A percentile compares a stretch with the other conserved stretches of the same genome.
phyloP scores from a whole-genome alignment of 2,797 vertebrate species.

The Numenius phaeopus region DNA sequence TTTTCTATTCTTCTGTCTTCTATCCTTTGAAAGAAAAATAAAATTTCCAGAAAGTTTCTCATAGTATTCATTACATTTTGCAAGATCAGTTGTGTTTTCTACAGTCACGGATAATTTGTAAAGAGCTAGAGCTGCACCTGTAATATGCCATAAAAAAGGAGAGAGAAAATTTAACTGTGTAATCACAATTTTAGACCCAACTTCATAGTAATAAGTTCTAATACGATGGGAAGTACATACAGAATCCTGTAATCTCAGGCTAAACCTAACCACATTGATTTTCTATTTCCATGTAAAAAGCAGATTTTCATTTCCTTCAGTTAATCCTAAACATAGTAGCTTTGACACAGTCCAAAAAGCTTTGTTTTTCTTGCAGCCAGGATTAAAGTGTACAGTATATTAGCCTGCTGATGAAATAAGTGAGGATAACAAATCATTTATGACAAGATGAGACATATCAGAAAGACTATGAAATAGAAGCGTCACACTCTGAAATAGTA shows the following conservation, averaged over 20 bases:
- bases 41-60: slow-evolving; percentile 39
- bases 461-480: slow-evolving; percentile 15
- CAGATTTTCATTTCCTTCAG: slow-evolving; percentile 59
- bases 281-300: slow-evolving; percentile 44
- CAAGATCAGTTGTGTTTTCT: slow-evolving; percentile 39
- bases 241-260: slow-evolving; percentile 44
- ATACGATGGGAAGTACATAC: slow-evolving; percentile 16
- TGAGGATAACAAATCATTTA: slow-evolving; percentile 16
- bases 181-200: slow-evolving; percentile 38
- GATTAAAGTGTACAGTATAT: slow-evolving; percentile 23
- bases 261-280: slow-evolving; percentile 42
- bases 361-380: slow-evolving; percentile 41
- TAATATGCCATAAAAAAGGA: slow-evolving; percentile 3
- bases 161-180: neutral
- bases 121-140: neutral
- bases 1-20: slow-evolving; percentile 32
- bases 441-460: slow-evolving; percentile 11
- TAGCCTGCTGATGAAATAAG: slow-evolving; percentile 38
- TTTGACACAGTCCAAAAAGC: slow-evolving; percentile 38
- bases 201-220: slow-evolving; percentile 52
- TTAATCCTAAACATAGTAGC: slow-evolving; percentile 1
- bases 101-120: neutral
- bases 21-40: slow-evolving; percentile 39
- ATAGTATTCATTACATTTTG: slow-evolving; percentile 7
- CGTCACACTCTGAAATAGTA: slow-evolving; percentile 4